Base-by-base conservation (phyloP, 2,797 vertebrate species). In the Threskiornis aethiopicus region DNA sequence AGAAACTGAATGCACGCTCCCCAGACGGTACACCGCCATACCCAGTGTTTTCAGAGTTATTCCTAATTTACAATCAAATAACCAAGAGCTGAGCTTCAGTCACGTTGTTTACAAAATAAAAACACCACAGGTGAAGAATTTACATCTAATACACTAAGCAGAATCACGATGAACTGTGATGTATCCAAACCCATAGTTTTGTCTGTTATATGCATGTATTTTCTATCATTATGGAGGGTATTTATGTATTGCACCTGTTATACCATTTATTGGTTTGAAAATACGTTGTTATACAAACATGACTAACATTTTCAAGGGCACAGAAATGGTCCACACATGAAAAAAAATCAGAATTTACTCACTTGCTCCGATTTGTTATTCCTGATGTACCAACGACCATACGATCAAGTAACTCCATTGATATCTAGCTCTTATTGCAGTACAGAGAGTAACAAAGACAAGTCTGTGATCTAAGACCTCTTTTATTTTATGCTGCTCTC, bases 301-400 rank as follows among this genome's bases (percentile, higher is more conserved):
- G 19, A 62, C 33, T 66, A 89, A 54, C 80, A 80, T 75, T 78
- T 96, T 89, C 26, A 92, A 62, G 67, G 75, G 15, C 49, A 92
- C 12, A 80, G 52, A 82, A 91, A 85, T 10, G 79, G 54, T 65
- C 47, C 13, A 67, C 6, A 46, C 2, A 18, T 12, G 29, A 26
- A 80, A 59, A 15, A 33, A 26, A 19, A n/a, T 28, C 57, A 16
- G 54, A 84, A 92, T 59, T 37, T 67, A 92, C 26, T 93, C 69
- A 47, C 37, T 89, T 65, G 21, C 54, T 69, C 20, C 22, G 29
- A 25, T n/a, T 10, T 73, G 11, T 55, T 89, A 81, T 65, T 81
- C 59, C n/a, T 44, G n/a, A 47, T 6, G 11, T 35, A 75, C 13
- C 16, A 39, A 33, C 7, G 44, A 25, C 61, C 24, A 41, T 4